A percentile compares a stretch with the other conserved stretches of the same genome.
Conservation (phyloP, 2,888 invertebrate species). For the Drosophila peninsularis region DNA sequence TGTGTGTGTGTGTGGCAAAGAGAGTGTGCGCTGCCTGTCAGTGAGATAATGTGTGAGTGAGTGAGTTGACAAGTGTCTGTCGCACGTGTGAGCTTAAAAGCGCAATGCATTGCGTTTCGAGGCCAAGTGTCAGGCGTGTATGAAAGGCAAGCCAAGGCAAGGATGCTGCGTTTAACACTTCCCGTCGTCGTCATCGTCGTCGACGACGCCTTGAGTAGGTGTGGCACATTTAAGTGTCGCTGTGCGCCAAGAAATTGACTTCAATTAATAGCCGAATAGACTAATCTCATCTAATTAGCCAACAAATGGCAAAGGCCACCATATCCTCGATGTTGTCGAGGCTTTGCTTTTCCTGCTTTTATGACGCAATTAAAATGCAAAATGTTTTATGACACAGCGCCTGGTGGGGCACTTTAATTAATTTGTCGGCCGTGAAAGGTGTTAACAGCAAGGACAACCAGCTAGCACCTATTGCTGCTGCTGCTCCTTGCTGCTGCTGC, state of each 20-base stretch:
- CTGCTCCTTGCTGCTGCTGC: not conserved
- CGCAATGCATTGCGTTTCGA: constrained; percentile 77
- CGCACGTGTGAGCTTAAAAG: constrained; percentile 77
- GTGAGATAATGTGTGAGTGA: constrained; percentile 24
- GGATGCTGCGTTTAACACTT: constrained; percentile 58
- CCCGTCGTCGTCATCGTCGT: constrained; percentile 16
- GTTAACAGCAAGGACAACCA: constrained; percentile 69
- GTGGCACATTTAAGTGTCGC: constrained; percentile 25
- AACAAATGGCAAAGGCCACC: constrained; percentile 53
- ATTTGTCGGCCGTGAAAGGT: constrained; percentile 75
- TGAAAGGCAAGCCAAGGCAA: constrained; percentile 43
- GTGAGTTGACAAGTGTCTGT: constrained; percentile 56
- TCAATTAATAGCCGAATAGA: constrained; percentile 19
- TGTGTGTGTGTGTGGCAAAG: constrained; percentile 18
- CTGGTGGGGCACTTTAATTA: constrained; percentile 67
- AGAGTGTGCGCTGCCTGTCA: constrained; percentile 16
- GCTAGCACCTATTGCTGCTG: constrained; percentile 5
- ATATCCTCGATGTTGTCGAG: not conserved
- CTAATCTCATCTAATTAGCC: constrained; percentile 71
- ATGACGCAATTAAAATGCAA: constrained; percentile 76
- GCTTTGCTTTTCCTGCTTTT: constrained; percentile 42
- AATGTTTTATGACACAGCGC: constrained; percentile 68
- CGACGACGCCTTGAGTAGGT: constrained; percentile 23
- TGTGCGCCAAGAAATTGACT: constrained; percentile 33
- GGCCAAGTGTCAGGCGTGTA: constrained; percentile 69